A percentile compares a stretch with the other conserved stretches of the same genome.
phyloP scores from a whole-genome alignment of 2,113 vertebrate genomes.

The Turdus rufiventris region DNA sequence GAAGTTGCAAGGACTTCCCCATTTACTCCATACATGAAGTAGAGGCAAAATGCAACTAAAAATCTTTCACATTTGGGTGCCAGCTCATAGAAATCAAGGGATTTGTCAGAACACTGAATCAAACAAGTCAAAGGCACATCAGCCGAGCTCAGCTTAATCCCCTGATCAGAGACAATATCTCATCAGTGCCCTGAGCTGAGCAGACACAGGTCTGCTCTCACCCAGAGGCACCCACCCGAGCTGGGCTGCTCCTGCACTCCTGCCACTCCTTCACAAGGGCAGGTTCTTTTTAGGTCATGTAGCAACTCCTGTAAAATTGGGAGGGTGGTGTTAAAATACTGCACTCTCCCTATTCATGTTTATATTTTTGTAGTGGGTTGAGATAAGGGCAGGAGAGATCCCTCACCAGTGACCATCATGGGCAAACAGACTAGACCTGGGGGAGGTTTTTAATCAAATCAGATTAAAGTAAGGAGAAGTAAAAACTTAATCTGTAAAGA shows the following conservation, averaged over 20 bases:
- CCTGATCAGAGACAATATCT: background rate
- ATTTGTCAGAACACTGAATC: background rate
- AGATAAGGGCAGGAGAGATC: background rate
- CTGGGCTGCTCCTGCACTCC: background rate
- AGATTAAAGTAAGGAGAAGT: background rate
- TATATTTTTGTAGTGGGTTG: background rate
- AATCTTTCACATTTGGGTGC: background rate
- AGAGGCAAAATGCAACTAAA: background rate
- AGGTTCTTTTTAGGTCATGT: fast-evolving
- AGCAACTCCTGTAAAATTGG: background rate
- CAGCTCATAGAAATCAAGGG: background rate
- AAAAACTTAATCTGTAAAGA: background rate
- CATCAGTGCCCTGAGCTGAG: fast-evolving
- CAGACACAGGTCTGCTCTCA: background rate
- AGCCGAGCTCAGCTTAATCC: background rate
- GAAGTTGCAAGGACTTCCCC: background rate
- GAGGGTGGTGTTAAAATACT: background rate
- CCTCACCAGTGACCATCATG: background rate
- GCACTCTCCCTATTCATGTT: background rate
- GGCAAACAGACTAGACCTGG: background rate
- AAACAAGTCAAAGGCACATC: background rate
- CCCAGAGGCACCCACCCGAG: too few relatives aligned
- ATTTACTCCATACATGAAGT: background rate
- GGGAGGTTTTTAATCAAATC: background rate
- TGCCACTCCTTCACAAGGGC: background rate